Evolutionary conservation across 2,888 invertebrate species (phyloP).

Genomic region (Drosophila siamana): DNA sequence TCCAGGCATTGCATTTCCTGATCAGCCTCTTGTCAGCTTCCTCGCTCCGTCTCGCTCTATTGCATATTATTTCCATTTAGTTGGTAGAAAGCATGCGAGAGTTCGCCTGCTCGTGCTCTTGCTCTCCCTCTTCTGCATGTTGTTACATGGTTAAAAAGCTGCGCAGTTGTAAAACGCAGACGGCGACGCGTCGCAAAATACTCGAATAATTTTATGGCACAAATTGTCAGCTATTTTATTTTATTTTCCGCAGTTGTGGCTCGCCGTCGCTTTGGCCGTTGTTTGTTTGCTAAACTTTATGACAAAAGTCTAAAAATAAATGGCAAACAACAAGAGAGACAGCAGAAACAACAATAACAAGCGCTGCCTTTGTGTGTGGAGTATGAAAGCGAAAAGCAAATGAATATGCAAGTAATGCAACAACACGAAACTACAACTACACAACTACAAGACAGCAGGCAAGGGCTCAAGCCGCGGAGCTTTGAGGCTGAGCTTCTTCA

Average conservation of each 20-base stretch:
- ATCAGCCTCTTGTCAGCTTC: background rate
- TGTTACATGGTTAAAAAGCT: conserved; percentile 28
- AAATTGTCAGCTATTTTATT: conserved; percentile 60
- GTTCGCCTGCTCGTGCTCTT: conserved; percentile 18
- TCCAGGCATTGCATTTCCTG: background rate
- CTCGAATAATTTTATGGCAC: conserved; percentile 65
- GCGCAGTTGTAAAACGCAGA: conserved; percentile 69
- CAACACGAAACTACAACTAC: conserved; percentile 1
- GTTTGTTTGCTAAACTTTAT: conserved; percentile 77
- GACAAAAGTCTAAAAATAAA: conserved; percentile 76
- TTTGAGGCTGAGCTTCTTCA: conserved; percentile 51
- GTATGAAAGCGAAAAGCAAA: conserved; percentile 29
- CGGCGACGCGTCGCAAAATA: conserved; percentile 39
- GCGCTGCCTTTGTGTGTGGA: conserved; percentile 18
- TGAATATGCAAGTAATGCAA: conserved; percentile 58
- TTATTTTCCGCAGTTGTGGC: conserved; percentile 53
- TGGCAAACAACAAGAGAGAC: conserved; percentile 30
- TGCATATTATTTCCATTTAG: conserved; percentile 2
- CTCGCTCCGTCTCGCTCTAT: conserved; percentile 1
- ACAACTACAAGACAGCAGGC: conserved; percentile 14
- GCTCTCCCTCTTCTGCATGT: conserved; percentile 7
- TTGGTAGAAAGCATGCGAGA: conserved; percentile 4
- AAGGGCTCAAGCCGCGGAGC: conserved; percentile 33
- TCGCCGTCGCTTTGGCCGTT: conserved; percentile 8
- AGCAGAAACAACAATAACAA: conserved; percentile 15